Conservation (phyloP, 2,797 vertebrate species). For the Enteromius viviparus region DNA sequence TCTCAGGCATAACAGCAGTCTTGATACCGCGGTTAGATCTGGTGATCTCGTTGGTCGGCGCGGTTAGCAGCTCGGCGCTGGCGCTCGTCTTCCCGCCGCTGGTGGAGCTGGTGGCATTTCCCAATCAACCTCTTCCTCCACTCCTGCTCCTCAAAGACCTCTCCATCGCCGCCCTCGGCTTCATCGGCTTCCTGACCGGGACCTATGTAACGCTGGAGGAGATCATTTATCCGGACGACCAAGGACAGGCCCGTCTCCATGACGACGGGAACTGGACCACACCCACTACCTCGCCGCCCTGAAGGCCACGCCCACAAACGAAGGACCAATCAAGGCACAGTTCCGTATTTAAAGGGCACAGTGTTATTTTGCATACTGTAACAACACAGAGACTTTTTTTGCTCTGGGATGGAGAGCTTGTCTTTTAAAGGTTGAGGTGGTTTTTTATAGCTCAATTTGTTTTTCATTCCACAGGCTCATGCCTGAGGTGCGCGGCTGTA, state of each 20-base stretch:
- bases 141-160: constrained; percentile 80
- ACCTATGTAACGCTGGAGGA: constrained; percentile 84
- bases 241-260: constrained; percentile 64
- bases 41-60: constrained; percentile 86
- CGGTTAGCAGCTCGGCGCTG: constrained; percentile 86
- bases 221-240: constrained; percentile 76
- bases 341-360: background rate
- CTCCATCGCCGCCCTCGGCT: constrained; percentile 78
- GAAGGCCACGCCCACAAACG: constrained; percentile 24
- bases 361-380: background rate
- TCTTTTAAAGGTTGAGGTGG: background rate
- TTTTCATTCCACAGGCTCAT: constrained; percentile 44
- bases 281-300: constrained; percentile 39
- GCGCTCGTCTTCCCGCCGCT: constrained; percentile 85
- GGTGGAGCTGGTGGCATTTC: constrained; percentile 84
- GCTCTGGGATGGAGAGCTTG: background rate
- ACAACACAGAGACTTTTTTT: background rate
- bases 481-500: background rate
- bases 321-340: constrained; percentile 6
- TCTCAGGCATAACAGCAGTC: constrained; percentile 79
- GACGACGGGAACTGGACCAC: constrained; percentile 43
- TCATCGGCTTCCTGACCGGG: constrained; percentile 84
- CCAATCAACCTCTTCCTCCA: constrained; percentile 73
- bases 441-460: constrained; percentile 26
- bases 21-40: constrained; percentile 86